phyloP scores from a whole-genome alignment of 2,113 vertebrate genomes.

The Peromyscus californicus region DNA sequence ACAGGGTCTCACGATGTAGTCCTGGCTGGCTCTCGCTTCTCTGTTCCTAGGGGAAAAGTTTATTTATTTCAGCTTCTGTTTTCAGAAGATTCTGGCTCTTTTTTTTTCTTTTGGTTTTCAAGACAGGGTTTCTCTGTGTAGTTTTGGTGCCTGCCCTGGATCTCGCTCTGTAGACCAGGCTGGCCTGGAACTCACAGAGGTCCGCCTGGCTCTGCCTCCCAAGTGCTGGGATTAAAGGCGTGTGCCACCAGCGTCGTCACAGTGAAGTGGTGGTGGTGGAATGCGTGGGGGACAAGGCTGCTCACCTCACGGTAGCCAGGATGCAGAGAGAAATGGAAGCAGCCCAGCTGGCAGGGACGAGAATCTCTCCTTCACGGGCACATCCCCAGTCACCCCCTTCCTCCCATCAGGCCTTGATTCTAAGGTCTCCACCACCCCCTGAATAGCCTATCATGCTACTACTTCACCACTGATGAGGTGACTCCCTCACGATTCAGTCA shows the following conservation, averaged over 20 bases:
- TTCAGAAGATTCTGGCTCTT: neutral
- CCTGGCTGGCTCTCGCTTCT: neutral
- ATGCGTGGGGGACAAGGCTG: neutral
- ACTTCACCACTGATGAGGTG: neutral
- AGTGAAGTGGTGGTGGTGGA: neutral
- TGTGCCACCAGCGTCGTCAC: neutral
- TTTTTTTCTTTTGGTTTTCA: no score
- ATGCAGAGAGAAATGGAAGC: neutral
- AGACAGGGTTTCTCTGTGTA: no score
- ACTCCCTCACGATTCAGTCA: neutral
- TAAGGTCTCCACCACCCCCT: neutral
- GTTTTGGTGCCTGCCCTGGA: no score
- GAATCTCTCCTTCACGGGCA: neutral
- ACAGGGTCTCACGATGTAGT: no score
- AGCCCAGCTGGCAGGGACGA: neutral
- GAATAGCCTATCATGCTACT: neutral
- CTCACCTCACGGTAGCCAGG: neutral
- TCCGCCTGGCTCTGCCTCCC: no score
- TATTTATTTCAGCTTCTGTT: neutral
- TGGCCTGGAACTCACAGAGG: no score
- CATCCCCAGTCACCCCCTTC: neutral
- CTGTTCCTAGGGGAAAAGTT: neutral
- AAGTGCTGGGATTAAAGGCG: no score
- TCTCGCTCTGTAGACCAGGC: no score
- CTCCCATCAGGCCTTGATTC: neutral